A percentile compares a stretch with the other conserved stretches of the same genome.
Conservation (phyloP, 2,888 invertebrate genomes). For the Epinotia brunnichana region DNA sequence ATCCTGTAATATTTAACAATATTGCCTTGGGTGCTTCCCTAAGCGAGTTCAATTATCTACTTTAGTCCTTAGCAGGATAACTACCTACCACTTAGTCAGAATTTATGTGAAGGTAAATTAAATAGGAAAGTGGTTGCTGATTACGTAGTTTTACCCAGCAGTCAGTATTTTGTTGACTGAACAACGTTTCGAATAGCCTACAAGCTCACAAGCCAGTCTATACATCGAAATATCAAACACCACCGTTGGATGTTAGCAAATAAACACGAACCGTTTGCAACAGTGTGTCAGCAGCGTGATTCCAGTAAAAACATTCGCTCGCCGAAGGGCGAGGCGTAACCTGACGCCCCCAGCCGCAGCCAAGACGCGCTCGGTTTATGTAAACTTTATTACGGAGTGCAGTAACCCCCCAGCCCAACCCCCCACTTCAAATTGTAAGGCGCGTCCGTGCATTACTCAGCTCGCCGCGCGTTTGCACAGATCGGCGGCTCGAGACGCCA, state of each 20-base stretch:
- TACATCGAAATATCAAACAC: slow-evolving; percentile 71
- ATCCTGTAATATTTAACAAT: slow-evolving; percentile 36
- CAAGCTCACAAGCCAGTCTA: slow-evolving; percentile 52
- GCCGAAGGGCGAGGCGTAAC: slow-evolving; percentile 68
- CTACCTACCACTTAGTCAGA: not conserved
- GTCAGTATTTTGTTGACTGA: not conserved
- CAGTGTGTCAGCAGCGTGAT: slow-evolving; percentile 76
- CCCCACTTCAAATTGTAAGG: slow-evolving; percentile 69
- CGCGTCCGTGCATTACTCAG: slow-evolving; percentile 78
- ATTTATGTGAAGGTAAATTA: not conserved
- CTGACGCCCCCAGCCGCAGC: slow-evolving; percentile 66
- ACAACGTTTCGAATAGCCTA: not conserved
- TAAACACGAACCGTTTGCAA: slow-evolving; percentile 71
- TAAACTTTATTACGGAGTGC: slow-evolving; percentile 81
- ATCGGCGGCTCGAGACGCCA: slow-evolving; percentile 68
- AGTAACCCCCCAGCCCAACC: slow-evolving; percentile 59
- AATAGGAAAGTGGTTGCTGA: no score
- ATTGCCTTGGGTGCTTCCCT: slow-evolving; percentile 18
- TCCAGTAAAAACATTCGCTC: slow-evolving; percentile 75
- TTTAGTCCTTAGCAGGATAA: not conserved
- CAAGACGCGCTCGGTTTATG: slow-evolving; percentile 75
- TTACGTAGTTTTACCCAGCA: not conserved
- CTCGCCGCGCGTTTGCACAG: slow-evolving; percentile 78
- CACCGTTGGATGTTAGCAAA: slow-evolving; percentile 70
- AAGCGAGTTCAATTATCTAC: slow-evolving; percentile 9